phyloP scores from a whole-genome alignment of 2,797 vertebrate genomes.

The Tarsius wallacei region DNA sequence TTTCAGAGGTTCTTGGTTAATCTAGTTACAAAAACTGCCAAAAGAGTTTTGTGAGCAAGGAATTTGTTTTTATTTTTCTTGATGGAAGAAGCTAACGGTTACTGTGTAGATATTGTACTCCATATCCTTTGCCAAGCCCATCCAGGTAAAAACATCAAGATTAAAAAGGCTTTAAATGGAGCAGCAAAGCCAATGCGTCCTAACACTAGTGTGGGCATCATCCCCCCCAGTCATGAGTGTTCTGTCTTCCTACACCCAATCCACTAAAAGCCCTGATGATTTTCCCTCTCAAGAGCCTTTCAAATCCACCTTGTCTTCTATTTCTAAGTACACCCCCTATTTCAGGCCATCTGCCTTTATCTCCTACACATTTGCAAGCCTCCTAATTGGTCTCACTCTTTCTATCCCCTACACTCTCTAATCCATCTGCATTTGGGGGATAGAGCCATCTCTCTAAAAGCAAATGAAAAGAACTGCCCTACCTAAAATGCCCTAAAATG shows the following conservation, averaged over 20 bases:
- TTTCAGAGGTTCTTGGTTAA: neutral
- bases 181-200: neutral
- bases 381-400: neutral
- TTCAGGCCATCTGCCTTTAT: neutral
- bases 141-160: neutral
- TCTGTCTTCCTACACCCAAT: neutral
- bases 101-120: neutral
- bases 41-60: neutral
- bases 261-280: neutral
- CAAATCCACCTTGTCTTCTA: neutral
- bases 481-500: too few relatives aligned
- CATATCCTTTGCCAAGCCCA: neutral
- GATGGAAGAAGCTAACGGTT: neutral
- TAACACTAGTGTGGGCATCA: neutral
- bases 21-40: neutral
- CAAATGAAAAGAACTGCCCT: neutral
- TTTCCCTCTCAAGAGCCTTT: neutral
- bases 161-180: conserved; percentile 55
- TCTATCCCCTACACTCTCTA: neutral
- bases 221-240: neutral
- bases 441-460: neutral
- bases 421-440: neutral
- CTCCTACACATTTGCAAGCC: neutral
- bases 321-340: neutral
- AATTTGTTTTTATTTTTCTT: neutral